These are phyloP conservation scores for Criorhina ranunculi DNA, from an alignment of 2,888 invertebrate species.

Conservation along the genomic window DNA sequence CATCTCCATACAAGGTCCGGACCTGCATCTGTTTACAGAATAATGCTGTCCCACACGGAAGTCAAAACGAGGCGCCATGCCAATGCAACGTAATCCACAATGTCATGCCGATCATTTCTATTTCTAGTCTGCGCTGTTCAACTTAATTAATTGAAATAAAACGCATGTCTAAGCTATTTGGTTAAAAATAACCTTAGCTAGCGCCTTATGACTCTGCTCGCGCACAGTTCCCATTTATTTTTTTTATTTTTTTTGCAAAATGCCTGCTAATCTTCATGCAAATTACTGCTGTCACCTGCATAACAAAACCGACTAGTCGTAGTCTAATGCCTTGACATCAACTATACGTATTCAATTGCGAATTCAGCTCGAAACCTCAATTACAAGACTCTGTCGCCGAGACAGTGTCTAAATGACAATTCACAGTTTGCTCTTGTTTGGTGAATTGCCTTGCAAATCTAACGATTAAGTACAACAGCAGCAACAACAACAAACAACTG, in stretches of 20 bases:
- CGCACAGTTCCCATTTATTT: slow-evolving; percentile 49
- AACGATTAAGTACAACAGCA: slow-evolving; percentile 1
- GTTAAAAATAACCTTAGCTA: slow-evolving; percentile 71
- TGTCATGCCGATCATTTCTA: slow-evolving; percentile 48
- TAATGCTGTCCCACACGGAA: slow-evolving; percentile 50
- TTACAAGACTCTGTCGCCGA: slow-evolving; percentile 68
- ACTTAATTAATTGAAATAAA: slow-evolving; percentile 70
- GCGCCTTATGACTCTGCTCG: slow-evolving; percentile 63
- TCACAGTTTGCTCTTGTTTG: slow-evolving; percentile 56
- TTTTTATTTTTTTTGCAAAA: slow-evolving; percentile 40
- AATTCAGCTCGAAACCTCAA: slow-evolving; percentile 70
- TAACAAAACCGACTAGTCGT: slow-evolving; percentile 58
- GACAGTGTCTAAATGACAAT: slow-evolving; percentile 59
- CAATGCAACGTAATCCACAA: slow-evolving; percentile 22
- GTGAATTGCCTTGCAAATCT: slow-evolving; percentile 32
- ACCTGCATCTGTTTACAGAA: neutral
- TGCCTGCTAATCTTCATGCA: slow-evolving; percentile 64
- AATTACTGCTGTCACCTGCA: slow-evolving; percentile 66
- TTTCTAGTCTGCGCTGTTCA: slow-evolving; percentile 48
- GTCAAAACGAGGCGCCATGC: slow-evolving; percentile 55
- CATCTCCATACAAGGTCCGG: too few species aligned
- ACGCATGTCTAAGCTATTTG: slow-evolving; percentile 52
- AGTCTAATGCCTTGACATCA: slow-evolving; percentile 36
- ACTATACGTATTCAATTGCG: slow-evolving; percentile 47
- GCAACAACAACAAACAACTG: too few species aligned